Evolutionary conservation across 1,140 invertebrate genomes (phyloP), one percentile per base, ranked within the genome.

Genomic region (Potamilus streckersoni): DNA sequence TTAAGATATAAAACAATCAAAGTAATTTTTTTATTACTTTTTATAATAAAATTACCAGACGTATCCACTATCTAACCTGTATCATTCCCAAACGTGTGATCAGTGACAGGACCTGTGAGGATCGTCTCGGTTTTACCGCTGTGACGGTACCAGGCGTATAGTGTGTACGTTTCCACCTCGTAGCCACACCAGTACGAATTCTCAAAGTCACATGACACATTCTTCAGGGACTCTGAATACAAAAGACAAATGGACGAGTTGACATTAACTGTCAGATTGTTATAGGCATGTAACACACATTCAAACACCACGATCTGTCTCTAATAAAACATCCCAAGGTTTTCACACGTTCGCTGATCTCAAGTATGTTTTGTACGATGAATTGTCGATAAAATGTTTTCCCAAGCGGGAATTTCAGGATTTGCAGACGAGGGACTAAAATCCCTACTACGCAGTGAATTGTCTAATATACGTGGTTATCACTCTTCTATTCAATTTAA

Each of bases 201-300:
- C 65, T 86, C 86, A 78, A 87, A 87, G n/a, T 79, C 78, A 75
- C 86, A 87, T 17, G 72, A 73, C 5, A 85, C 80, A 20, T 72
- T 75, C 8, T 69, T 49, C 6, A 80, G 63, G 14, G 74, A 27
- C 49, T 80, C 84, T 85, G 73, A 8, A 49, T 49, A 49, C 38
- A 11, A 6, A 16, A 71, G 73, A 61, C 1, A 55, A 65, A 61
- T 58, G 59, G 13, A 11, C 14, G 12, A 62, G 19, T 71, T 27
- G 5, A 23, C 15, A n/a, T 69, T 69, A 13, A 57, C 17, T 20
- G 11, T 57, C 17, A 57, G 11, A 56, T 16, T 38, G 17, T 67
- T 67, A 38, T 23, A 23, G n/a, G 17, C 19, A 23, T 16, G 38
- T 23, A 0, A 67, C 12, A 16, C 49, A 67, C 11, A 14, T 14